Percentiles rank a stretch among this genome's conserved stretches.
Evolutionary conservation across 2,797 vertebrate species (phyloP).

Genomic region (Pipistrellus pipistrellus): DNA sequence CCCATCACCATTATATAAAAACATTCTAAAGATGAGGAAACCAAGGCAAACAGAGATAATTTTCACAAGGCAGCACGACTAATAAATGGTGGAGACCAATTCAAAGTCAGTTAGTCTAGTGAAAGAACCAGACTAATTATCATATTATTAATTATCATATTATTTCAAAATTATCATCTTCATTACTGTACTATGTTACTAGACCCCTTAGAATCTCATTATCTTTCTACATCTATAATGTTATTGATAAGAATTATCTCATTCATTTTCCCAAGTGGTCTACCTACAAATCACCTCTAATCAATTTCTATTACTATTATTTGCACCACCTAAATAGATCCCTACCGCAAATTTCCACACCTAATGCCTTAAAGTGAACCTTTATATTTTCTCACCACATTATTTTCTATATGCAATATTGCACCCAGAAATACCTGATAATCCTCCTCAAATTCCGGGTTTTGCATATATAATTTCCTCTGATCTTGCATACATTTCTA

Average conservation of each 20-base stretch:
- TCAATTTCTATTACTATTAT: not conserved
- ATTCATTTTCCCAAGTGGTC: not conserved
- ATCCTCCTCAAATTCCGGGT: not conserved
- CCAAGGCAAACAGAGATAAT: not conserved
- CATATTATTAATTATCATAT: not conserved
- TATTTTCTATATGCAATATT: not conserved
- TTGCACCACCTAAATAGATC: not conserved
- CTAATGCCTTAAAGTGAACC: not conserved
- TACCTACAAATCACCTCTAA: not conserved
- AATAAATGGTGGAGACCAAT: not conserved
- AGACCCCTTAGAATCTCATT: not conserved
- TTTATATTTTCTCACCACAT: not conserved
- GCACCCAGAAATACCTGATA: not conserved
- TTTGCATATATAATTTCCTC: not conserved
- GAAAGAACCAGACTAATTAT: not conserved
- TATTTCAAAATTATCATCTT: not conserved
- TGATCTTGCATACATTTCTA: not conserved
- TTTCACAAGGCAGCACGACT: not conserved
- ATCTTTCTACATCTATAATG: not conserved
- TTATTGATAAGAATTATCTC: not conserved
- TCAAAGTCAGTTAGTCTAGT: not conserved
- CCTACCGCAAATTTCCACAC: not conserved
- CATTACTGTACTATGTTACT: not conserved
- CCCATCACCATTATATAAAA: not conserved
- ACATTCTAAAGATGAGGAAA: not conserved